Conservation (phyloP, 1,140 invertebrate genomes). For the Atta texana region DNA sequence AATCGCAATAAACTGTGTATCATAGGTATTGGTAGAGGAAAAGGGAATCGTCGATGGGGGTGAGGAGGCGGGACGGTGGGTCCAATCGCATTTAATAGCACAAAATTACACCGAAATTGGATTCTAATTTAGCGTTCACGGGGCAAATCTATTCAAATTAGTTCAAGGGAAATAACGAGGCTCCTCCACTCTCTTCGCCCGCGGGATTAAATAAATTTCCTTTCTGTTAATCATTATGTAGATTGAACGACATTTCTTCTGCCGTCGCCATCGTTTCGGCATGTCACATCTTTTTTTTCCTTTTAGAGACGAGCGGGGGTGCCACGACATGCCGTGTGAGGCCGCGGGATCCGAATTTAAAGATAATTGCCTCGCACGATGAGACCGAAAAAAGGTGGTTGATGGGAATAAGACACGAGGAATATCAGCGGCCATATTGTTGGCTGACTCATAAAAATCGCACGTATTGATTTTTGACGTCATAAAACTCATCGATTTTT, state of each 20-base stretch:
- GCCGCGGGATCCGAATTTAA: constrained; percentile 78
- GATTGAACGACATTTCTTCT: constrained; percentile 84
- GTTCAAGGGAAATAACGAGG: constrained; percentile 82
- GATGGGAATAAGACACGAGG: constrained; percentile 35
- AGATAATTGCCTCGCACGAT: constrained; percentile 80
- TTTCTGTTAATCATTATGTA: constrained; percentile 86
- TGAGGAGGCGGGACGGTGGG: constrained; percentile 7
- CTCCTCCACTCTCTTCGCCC: constrained; percentile 61
- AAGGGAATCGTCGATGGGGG: neutral
- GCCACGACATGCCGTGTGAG: constrained; percentile 26
- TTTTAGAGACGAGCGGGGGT: neutral
- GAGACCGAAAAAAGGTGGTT: constrained; percentile 39
- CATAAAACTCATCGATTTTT: constrained; percentile 31
- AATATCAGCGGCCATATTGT: constrained; percentile 65
- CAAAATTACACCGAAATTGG: constrained; percentile 86
- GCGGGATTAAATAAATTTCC: constrained; percentile 85
- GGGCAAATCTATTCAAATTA: constrained; percentile 85
- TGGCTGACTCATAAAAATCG: constrained; percentile 64
- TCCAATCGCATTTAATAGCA: constrained; percentile 85
- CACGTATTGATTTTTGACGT: constrained; percentile 64
- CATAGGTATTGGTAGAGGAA: constrained; percentile 6
- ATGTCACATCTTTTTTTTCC: constrained; percentile 42
- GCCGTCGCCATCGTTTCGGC: constrained; percentile 42
- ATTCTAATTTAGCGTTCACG: constrained; percentile 85
- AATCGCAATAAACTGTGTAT: constrained; percentile 3